Percentiles rank a stretch among this genome's conserved stretches.
phyloP scores from a whole-genome alignment of 1,140 invertebrate genomes.

The Scaptomyza graminum region DNA sequence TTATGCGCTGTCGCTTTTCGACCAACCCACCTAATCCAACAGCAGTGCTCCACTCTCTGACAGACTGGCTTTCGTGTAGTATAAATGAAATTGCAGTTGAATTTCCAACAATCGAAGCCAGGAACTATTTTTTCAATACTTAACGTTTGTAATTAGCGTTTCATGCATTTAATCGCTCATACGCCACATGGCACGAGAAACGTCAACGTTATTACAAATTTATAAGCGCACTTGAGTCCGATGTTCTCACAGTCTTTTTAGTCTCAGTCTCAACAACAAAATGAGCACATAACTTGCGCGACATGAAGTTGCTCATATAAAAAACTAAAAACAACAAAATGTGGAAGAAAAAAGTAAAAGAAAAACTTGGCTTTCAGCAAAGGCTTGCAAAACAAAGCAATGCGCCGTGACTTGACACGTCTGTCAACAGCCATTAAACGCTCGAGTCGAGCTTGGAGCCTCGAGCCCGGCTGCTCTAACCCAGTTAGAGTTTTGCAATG shows the following conservation, averaged over 20 bases:
- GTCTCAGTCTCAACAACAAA: slow-evolving; percentile 44
- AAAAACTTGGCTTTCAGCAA: background rate
- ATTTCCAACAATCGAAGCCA: slow-evolving; percentile 22
- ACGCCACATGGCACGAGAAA: slow-evolving; percentile 36
- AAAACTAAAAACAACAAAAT: background rate
- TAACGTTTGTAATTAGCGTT: slow-evolving; percentile 67
- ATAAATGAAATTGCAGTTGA: slow-evolving; percentile 54
- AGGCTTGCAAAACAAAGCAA: slow-evolving; percentile 46
- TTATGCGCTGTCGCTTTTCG: slow-evolving; percentile 52
- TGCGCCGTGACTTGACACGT: slow-evolving; percentile 68
- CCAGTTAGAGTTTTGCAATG: slow-evolving; percentile 33
- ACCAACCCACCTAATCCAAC: slow-evolving; percentile 38
- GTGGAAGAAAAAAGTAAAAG: background rate
- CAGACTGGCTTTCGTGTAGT: background rate
- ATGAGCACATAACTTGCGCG: slow-evolving; percentile 70
- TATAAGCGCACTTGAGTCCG: slow-evolving; percentile 74
- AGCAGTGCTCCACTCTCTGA: background rate
- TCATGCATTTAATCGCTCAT: slow-evolving; percentile 53
- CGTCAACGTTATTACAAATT: slow-evolving; percentile 74
- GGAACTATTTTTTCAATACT: slow-evolving; percentile 62
- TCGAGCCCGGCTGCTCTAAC: slow-evolving; percentile 25
- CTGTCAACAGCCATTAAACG: slow-evolving; percentile 82
- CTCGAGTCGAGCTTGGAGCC: slow-evolving; percentile 48
- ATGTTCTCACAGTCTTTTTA: background rate
- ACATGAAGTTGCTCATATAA: slow-evolving; percentile 16